These are phyloP conservation scores for Cervus canadensis DNA, from an alignment of 2,113 vertebrate genomes.

Conservation along the genomic window DNA sequence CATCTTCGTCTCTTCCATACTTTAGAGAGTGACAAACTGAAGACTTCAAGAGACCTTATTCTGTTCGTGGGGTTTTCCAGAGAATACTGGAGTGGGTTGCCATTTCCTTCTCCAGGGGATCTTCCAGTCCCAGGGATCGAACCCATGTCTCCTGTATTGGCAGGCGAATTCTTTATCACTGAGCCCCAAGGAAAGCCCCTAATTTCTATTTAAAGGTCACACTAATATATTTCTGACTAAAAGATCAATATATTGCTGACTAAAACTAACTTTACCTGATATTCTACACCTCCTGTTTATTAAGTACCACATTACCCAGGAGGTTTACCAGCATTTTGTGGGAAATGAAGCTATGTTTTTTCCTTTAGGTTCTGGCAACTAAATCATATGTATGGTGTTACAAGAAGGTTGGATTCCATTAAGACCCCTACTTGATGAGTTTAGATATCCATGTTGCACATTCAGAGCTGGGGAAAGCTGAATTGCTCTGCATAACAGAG, in stretches of 20 bases:
- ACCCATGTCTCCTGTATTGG: too few relatives aligned
- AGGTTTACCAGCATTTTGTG: background rate
- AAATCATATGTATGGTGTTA: conserved; percentile 55
- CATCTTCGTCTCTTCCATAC: background rate
- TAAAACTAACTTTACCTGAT: conserved; percentile 2
- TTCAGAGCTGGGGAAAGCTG: background rate
- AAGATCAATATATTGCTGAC: background rate
- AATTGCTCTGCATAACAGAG: background rate
- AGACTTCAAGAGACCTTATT: background rate
- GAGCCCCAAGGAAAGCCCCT: background rate
- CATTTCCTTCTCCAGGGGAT: background rate
- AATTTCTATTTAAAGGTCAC: background rate
- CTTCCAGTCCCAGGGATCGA: too few relatives aligned
- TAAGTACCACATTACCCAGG: background rate
- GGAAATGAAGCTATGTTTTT: background rate
- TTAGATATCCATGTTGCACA: background rate
- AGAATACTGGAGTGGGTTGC: background rate
- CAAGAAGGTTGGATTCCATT: background rate
- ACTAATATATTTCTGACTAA: background rate
- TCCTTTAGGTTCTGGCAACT: background rate
- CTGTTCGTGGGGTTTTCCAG: background rate
- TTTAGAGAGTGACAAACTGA: background rate
- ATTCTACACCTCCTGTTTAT: background rate
- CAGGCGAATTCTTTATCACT: too few relatives aligned
- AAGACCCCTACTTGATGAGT: background rate